A percentile compares a stretch with the other conserved stretches of the same genome.
Evolutionary conservation across 2,797 vertebrate genomes (phyloP).

Genomic region (Phylloscopus collybita): DNA sequence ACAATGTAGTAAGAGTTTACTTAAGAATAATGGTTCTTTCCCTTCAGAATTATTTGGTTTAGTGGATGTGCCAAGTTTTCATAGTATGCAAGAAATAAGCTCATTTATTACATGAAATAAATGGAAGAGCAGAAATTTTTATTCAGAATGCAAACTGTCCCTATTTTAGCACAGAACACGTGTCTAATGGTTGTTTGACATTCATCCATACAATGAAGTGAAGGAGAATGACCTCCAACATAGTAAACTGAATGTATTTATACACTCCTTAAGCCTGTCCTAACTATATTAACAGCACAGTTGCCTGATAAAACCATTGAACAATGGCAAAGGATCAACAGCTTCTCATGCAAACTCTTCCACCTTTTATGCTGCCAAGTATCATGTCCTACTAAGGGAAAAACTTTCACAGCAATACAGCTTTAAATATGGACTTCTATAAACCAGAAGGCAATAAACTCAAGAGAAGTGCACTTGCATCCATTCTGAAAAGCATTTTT

Average conservation of each 20-base stretch:
- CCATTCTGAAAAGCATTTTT: background rate
- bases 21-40: background rate
- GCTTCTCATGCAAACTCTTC: background rate
- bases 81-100: background rate
- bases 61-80: background rate
- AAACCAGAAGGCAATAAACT: background rate
- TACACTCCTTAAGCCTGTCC: background rate
- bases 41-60: background rate
- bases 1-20: background rate
- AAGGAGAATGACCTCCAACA: background rate
- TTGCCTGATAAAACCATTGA: background rate
- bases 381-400: background rate
- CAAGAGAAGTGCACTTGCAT: background rate
- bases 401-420: background rate
- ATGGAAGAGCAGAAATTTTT: background rate
- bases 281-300: background rate
- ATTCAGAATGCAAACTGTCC: background rate
- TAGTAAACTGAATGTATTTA: background rate
- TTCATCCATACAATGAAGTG: background rate
- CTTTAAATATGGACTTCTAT: background rate
- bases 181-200: background rate
- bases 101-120: background rate
- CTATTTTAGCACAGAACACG: background rate
- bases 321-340: background rate
- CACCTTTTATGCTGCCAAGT: background rate